Conservation (phyloP, 2,113 vertebrate species). For the Columba livia region DNA sequence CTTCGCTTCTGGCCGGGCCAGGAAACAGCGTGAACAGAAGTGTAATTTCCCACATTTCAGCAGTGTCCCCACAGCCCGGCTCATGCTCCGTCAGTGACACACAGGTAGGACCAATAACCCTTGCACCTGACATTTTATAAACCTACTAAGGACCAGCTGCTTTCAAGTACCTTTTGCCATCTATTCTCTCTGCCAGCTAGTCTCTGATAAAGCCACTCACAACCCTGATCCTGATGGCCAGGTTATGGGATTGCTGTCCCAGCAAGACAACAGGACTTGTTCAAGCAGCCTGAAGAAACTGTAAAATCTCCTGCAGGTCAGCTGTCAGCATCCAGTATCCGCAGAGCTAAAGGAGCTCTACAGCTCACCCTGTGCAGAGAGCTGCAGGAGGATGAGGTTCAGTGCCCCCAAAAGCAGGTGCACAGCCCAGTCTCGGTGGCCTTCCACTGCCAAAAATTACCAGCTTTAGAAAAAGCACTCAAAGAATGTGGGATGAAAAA, state of each 20-base stretch:
- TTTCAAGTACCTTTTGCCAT: neutral
- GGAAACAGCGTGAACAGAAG: neutral
- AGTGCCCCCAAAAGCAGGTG: neutral
- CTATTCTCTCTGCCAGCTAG: neutral
- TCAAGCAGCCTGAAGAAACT: neutral
- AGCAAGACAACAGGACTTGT: neutral
- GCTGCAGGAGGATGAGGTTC: neutral
- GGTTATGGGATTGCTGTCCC: neutral
- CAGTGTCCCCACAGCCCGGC: neutral
- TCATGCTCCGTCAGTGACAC: neutral
- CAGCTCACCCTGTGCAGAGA: accelerated
- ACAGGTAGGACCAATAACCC: neutral
- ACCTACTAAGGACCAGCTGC: neutral
- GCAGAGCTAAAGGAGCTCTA: neutral
- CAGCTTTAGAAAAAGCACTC: neutral
- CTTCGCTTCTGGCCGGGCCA: neutral
- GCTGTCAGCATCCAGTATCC: neutral
- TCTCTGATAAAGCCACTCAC: neutral
- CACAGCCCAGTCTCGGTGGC: neutral
- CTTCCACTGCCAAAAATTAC: neutral
- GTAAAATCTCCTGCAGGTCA: neutral
- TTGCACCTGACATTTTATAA: neutral
- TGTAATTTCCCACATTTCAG: neutral
- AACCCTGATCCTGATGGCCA: neutral
- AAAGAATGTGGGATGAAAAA: neutral